Evolutionary conservation across 2,113 vertebrate species (phyloP), one percentile per base, ranked within the genome.

Genomic region (Lophochroa leadbeateri): DNA sequence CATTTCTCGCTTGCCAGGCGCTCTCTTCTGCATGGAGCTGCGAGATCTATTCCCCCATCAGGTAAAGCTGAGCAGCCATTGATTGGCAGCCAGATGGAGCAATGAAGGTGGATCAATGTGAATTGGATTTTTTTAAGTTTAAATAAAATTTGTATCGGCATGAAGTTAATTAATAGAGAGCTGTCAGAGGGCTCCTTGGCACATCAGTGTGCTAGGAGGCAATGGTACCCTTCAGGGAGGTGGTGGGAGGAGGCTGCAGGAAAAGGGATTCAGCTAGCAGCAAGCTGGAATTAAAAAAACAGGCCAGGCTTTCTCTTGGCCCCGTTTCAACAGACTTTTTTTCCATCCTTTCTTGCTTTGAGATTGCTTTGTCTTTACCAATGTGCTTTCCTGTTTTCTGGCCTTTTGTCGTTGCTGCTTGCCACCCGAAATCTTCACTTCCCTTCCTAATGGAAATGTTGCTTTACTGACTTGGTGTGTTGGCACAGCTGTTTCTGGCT

Each of bases 141-240:
- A 97, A 97, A 97, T 97, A 97, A 97, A 97, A 97, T 97, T 97
- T 97, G 94, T 97, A 97, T 97, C 2, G 95, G 97, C 96, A 97
- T 96, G 95, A 97, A 97, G 97, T 97, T 97, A 97, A 97, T 97
- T 97, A 97, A 97, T 97, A 97, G 97, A 97, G 95, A 95, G 91
- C 94, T 96, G 97, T 97, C 97, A 97, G 97, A 97, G 92, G 84
- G 92, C 94, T 95, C 87, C 94, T 97, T 96, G 96, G 94, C 94
- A 96, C 86, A 72, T 97, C 92, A 95, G 93, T 88, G 92, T 92
- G 90, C 93, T 89, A 88, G 94, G 74, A 96, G 92, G 92, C 91
- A 85, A 50, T 9, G 31, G 80, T 95, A 94, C 93, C 94, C 88
- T 91, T 94, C 2, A 8, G 92, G 90, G 90, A 94, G 60, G 88